Conservation (phyloP, 2,113 vertebrate species). For the Periophthalmodon schlosseri region DNA sequence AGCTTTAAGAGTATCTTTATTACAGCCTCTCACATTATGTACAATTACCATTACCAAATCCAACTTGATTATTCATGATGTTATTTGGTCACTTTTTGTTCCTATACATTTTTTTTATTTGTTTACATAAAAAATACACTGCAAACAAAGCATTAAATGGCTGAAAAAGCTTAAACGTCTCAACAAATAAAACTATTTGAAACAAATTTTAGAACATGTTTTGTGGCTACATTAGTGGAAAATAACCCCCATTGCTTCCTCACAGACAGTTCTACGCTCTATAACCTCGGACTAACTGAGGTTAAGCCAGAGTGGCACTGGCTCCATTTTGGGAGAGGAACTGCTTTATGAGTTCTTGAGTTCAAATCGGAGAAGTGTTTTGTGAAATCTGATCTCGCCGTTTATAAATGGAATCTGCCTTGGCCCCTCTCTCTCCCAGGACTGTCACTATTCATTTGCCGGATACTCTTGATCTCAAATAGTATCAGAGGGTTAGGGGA, state of each 20-base stretch:
- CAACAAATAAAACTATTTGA: background rate
- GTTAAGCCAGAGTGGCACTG: slow-evolving; percentile 50
- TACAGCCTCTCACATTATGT: too few species aligned
- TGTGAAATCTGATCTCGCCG: slow-evolving; percentile 54
- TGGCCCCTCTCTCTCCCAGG: slow-evolving; percentile 34
- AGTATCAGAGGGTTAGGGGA: slow-evolving; percentile 31
- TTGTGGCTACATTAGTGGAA: slow-evolving; percentile 20
- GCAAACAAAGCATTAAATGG: background rate
- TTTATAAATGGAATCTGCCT: slow-evolving; percentile 58
- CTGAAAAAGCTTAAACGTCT: background rate
- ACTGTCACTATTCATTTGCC: slow-evolving; percentile 59
- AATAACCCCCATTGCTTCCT: slow-evolving; percentile 14
- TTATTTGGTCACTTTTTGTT: background rate
- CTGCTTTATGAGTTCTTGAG: slow-evolving; percentile 42
- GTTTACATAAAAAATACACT: background rate
- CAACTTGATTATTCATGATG: background rate
- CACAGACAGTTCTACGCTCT: slow-evolving; percentile 4
- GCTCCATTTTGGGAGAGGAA: slow-evolving; percentile 47
- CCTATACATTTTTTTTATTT: background rate
- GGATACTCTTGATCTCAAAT: slow-evolving; percentile 45
- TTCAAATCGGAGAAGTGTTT: slow-evolving; percentile 39
- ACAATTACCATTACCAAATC: background rate
- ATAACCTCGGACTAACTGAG: slow-evolving; percentile 36
- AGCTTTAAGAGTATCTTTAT: too few species aligned
- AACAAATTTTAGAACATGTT: background rate